Evolutionary conservation across 2,113 vertebrate species (phyloP), one percentile per base, ranked within the genome.

Genomic region (Ranitomeya variabilis): DNA sequence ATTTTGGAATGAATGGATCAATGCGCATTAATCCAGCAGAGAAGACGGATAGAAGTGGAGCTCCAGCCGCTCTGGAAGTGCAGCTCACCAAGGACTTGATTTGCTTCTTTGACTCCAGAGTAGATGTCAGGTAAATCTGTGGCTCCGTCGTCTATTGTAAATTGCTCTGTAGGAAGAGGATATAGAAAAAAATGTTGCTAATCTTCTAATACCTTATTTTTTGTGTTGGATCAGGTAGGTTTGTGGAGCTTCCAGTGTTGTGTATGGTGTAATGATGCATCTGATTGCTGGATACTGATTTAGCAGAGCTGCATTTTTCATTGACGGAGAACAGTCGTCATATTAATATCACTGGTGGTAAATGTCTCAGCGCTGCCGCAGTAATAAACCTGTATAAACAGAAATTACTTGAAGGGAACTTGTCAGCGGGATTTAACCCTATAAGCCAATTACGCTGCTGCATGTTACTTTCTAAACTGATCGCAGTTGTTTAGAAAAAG

Each of bases 1-100:
- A 99, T 94, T 99, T 99, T 6, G 98, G 98, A 64, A 98, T 99
- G 97, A 97, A 97, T 0, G 98, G 98, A 81, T 98, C 95, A n/a
- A 90, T 99, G 93, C 21, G 83, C 73, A 95, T 99, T 92, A 98
- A 98, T 92, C 93, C 94, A 57, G 83, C 86, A 52, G 90, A 93
- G 86, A 91, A 23, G 76, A 94, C 92, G 90, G 93, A 91, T 51
- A 91, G 89, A 91, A 93, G 87, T 45, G 91, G 91, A 89, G 80
- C 81, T 11, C 26, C 78, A 52, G 92, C 96, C 0, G 73, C 86
- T 89, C 89, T 99, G 91, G 94, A 97, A 92, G 90, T 99, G 67
- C 95, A 95, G 80, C 95, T 99, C 89, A 94, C 92, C 85, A 93
- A 94, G 26, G 97, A 99, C 91, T 92, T 92, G 8, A 91, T 99